Evolutionary conservation across 30 jellyfish, hydroid and myxozoan species (phyloP).

Genomic region (Pelagia noctiluca): DNA sequence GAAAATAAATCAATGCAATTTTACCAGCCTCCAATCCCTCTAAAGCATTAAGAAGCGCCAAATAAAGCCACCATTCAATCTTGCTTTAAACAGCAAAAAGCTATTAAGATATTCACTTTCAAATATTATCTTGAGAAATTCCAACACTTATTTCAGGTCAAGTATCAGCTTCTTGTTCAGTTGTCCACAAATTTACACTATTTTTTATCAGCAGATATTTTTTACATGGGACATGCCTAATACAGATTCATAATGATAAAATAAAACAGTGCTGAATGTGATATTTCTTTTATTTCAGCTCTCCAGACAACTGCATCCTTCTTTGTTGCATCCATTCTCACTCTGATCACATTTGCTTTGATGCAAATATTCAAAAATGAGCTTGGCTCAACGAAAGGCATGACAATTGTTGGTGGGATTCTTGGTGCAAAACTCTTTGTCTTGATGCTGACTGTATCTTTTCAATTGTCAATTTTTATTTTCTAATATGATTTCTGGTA

Average conservation of each 20-base stretch:
- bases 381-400: conserved; percentile 74
- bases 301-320: conserved; percentile 93
- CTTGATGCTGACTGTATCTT: conserved; percentile 90
- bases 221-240: neutral
- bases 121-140: too few relatives aligned
- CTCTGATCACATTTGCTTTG: conserved; percentile 85
- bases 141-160: neutral
- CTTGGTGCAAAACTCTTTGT: conserved; percentile 90
- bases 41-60: too few relatives aligned
- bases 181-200: neutral
- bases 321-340: conserved; percentile 74
- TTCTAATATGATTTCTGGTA: too few relatives aligned
- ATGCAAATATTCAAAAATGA: conserved; percentile 90
- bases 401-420: conserved; percentile 94
- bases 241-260: neutral
- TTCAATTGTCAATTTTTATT: conserved; percentile 39
- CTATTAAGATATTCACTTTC: too few relatives aligned
- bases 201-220: neutral
- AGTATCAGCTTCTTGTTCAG: neutral
- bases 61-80: too few relatives aligned
- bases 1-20: too few relatives aligned
- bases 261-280: neutral
- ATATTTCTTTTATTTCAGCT: conserved; percentile 50
- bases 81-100: too few relatives aligned
- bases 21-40: too few relatives aligned